Conservation (phyloP, 2,888 invertebrate genomes). For the Microctonus brassicae region DNA sequence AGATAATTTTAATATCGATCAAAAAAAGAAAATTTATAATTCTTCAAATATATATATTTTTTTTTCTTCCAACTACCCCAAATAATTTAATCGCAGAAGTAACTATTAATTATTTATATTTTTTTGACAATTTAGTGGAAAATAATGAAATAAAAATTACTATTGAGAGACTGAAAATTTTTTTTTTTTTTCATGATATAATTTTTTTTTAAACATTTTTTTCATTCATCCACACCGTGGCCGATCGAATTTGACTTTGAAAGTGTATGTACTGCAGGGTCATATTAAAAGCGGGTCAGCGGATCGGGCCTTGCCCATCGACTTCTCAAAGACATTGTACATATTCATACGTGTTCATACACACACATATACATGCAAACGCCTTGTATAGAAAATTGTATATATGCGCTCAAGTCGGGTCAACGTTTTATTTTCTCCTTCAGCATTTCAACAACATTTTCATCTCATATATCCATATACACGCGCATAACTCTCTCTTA, state of each 20-base stretch:
- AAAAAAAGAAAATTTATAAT: not conserved
- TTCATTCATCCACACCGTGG: conserved; percentile 5
- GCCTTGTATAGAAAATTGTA: not conserved
- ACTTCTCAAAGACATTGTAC: conserved; percentile 22
- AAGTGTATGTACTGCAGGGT: conserved; percentile 26
- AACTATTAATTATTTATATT: not conserved
- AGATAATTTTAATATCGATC: conserved; percentile 2
- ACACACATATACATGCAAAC: not conserved
- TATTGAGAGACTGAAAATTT: not conserved
- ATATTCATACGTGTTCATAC: not conserved
- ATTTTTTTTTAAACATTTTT: not conserved
- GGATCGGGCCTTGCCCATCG: conserved; percentile 37
- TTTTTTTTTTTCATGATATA: not conserved
- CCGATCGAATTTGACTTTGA: conserved; percentile 33
- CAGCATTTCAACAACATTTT: not conserved
- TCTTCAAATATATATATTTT: not conserved
- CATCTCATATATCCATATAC: not conserved
- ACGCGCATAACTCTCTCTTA: not conserved
- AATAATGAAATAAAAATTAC: not conserved
- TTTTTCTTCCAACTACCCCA: not conserved
- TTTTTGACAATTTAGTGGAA: not conserved
- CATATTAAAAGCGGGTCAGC: conserved; percentile 45
- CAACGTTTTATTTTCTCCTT: conserved; percentile 3
- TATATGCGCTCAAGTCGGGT: not conserved
- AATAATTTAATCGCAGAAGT: not conserved